phyloP scores from a whole-genome alignment of 92 coral and sea anemone species.

The Phenganax marumi region DNA sequence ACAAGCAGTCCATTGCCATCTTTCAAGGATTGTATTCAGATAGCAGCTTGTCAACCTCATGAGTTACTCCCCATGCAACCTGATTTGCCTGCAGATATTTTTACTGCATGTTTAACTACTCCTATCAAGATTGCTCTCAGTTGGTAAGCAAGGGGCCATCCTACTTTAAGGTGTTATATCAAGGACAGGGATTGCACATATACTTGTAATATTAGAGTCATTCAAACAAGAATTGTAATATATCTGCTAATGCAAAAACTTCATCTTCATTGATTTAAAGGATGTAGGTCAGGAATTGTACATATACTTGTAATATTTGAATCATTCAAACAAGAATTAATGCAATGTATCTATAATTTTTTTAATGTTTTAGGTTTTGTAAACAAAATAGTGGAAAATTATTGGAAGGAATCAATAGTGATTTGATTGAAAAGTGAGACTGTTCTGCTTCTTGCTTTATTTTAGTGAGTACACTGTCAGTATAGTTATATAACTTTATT shows the following conservation, averaged over 20 bases:
- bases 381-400: slow-evolving; percentile 88
- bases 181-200: neutral
- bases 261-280: no score
- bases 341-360: neutral
- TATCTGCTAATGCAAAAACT: no score
- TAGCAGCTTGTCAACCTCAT: slow-evolving; percentile 81
- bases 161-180: neutral
- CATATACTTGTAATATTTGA: neutral
- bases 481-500: neutral
- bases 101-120: slow-evolving; percentile 88
- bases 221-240: neutral
- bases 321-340: neutral
- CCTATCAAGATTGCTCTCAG: slow-evolving; percentile 91
- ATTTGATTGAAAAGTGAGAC: slow-evolving; percentile 85
- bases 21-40: slow-evolving; percentile 91
- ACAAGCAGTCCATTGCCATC: slow-evolving; percentile 77
- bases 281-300: neutral
- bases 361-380: slow-evolving; percentile 72
- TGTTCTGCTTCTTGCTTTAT: neutral
- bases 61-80: slow-evolving; percentile 96
- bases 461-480: neutral
- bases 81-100: slow-evolving; percentile 91
- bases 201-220: neutral
- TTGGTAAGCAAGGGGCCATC: slow-evolving; percentile 61
- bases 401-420: slow-evolving; percentile 80